These are phyloP conservation scores for Orchestia grillus DNA, from an alignment of 1,140 invertebrate species.

Conservation along the genomic window DNA sequence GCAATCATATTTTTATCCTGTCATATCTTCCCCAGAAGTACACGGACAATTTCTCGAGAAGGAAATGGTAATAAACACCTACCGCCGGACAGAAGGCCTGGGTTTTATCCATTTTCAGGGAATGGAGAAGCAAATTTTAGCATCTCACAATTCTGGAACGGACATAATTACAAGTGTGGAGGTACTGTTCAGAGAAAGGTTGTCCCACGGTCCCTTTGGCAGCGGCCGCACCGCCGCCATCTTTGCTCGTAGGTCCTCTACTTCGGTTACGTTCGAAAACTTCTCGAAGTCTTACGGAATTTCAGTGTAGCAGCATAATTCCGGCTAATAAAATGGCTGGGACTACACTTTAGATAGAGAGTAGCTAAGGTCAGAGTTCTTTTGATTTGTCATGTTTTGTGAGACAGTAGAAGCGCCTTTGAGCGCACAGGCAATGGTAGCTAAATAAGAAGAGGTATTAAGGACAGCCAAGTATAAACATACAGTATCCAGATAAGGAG, in stretches of 20 bases:
- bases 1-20: neutral
- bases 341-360: too few species aligned
- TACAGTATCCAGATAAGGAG: too few species aligned
- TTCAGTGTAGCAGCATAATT: too few species aligned
- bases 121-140: neutral
- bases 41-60: neutral
- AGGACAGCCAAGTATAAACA: too few species aligned
- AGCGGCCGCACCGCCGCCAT: neutral
- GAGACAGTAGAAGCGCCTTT: neutral
- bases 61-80: neutral
- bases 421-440: neutral
- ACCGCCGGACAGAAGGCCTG: neutral
- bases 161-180: neutral
- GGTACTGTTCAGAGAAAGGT: neutral
- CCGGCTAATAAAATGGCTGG: too few species aligned
- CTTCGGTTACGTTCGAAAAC: neutral
- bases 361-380: neutral
- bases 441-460: neutral
- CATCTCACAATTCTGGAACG: neutral
- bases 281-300: neutral
- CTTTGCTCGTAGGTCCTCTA: too few species aligned
- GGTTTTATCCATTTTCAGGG: neutral
- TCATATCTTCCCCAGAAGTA: neutral
- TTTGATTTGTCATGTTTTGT: neutral
- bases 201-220: neutral